A percentile compares a stretch with the other conserved stretches of the same genome.
Evolutionary conservation across 2,113 vertebrate species (phyloP).

Genomic region (Uropsilus gracilis): DNA sequence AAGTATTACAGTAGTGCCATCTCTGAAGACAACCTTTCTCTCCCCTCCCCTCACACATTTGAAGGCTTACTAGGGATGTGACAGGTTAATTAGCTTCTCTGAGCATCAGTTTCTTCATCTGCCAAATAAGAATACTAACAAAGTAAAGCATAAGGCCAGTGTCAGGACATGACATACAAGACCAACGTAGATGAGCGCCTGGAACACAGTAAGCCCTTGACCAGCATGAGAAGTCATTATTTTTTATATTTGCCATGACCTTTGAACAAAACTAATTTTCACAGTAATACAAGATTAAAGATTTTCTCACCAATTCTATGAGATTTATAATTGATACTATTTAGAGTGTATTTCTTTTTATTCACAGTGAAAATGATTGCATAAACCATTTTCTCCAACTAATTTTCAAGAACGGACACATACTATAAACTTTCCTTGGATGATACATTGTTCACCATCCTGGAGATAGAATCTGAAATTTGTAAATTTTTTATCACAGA

Average conservation of each 20-base stretch:
- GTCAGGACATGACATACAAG: not conserved
- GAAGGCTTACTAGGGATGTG: not conserved
- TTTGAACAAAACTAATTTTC: slow-evolving; percentile 64
- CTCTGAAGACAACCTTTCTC: not conserved
- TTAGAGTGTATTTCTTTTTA: slow-evolving; percentile 45
- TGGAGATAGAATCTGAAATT: not conserved
- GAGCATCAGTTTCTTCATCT: not conserved
- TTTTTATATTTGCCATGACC: slow-evolving; percentile 11
- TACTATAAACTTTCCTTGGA: not conserved
- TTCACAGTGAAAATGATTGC: slow-evolving; percentile 56
- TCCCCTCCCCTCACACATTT: rapidly evolving
- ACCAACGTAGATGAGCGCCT: not conserved
- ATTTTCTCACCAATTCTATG: not conserved
- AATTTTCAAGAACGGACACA: not conserved
- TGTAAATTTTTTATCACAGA: not conserved
- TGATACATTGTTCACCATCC: not conserved
- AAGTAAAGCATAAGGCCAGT: not conserved
- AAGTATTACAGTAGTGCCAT: not conserved
- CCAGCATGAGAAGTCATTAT: not conserved
- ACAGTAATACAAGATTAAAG: slow-evolving; percentile 37
- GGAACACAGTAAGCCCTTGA: not conserved
- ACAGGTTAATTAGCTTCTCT: not conserved
- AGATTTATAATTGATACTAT: slow-evolving; percentile 56
- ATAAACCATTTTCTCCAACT: slow-evolving; percentile 12
- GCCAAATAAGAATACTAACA: not conserved